Percentiles rank a stretch among this genome's conserved stretches.
phyloP scores from a whole-genome alignment of 2,888 invertebrate species.

The Seladonia tumulorum region DNA sequence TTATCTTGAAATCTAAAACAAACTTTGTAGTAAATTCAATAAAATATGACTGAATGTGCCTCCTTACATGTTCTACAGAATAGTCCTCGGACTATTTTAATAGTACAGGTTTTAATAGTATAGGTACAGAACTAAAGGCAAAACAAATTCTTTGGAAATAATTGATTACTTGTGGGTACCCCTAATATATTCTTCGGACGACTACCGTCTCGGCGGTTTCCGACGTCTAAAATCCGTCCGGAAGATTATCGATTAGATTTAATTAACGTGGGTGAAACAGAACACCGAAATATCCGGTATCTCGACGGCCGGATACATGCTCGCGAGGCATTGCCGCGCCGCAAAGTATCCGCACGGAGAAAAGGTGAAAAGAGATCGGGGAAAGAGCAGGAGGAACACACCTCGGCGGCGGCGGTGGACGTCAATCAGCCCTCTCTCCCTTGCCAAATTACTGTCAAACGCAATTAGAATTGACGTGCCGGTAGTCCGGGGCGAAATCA shows the following conservation, averaged over 20 bases:
- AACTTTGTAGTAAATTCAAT: too few species aligned
- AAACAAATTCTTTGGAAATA: too few species aligned
- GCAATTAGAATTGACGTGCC: constrained; percentile 76
- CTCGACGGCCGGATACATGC: constrained; percentile 19
- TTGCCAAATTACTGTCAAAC: constrained; percentile 78
- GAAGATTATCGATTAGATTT: constrained; percentile 29
- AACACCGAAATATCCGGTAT: constrained; percentile 31
- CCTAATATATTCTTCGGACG: not conserved
- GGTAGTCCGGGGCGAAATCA: constrained; percentile 67
- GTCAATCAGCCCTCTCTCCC: constrained; percentile 70
- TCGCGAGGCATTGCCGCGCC: constrained; percentile 8
- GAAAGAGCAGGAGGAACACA: constrained; percentile 39
- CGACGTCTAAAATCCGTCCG: not conserved
- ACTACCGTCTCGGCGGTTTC: not conserved
- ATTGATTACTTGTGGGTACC: too few species aligned
- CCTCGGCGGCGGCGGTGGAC: constrained; percentile 41
- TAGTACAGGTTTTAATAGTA: too few species aligned
- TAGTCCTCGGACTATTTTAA: too few species aligned
- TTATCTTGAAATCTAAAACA: too few species aligned
- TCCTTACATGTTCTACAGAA: too few species aligned
- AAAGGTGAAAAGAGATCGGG: constrained; percentile 32
- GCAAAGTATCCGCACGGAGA: constrained; percentile 36
- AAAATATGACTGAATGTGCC: too few species aligned
- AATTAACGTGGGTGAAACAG: constrained; percentile 42
- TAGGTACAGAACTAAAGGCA: too few species aligned